phyloP scores from a whole-genome alignment of 2,888 invertebrate genomes.

The Drosophila monieri region DNA sequence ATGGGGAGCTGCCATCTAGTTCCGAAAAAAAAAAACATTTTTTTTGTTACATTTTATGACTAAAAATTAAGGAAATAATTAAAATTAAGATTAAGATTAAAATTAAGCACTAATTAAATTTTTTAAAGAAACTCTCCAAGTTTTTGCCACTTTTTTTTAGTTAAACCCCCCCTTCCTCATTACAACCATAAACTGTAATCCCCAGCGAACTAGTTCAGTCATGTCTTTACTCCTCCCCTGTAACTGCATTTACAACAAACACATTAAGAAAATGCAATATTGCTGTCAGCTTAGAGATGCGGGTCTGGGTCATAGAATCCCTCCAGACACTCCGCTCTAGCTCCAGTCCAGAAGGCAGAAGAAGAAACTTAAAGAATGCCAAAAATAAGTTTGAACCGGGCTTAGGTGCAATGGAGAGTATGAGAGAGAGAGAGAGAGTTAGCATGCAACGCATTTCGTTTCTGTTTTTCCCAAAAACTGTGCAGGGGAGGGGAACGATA shows the following conservation, averaged over 20 bases:
- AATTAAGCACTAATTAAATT: too few species aligned
- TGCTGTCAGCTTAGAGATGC: slow-evolving; percentile 65
- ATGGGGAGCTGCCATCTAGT: too few species aligned
- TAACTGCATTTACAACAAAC: slow-evolving; percentile 12
- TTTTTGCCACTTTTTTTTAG: too few species aligned
- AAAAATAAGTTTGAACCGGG: slow-evolving; percentile 70
- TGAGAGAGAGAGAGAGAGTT: slow-evolving; percentile 30
- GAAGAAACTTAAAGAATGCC: slow-evolving; percentile 73
- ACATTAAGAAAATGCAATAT: slow-evolving; percentile 20
- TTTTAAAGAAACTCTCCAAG: too few species aligned
- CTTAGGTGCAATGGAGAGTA: slow-evolving; percentile 32
- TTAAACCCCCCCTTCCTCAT: too few species aligned
- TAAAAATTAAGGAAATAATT: too few species aligned
- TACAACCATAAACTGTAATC: too few species aligned
- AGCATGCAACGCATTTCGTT: slow-evolving; percentile 60
- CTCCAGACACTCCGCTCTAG: slow-evolving; percentile 38
- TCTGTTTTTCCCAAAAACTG: slow-evolving; percentile 63
- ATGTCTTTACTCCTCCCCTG: neutral
- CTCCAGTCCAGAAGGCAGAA: slow-evolving; percentile 22
- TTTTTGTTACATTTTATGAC: too few species aligned
- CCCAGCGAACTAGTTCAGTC: slow-evolving; percentile 5
- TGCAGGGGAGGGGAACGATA: slow-evolving; percentile 38
- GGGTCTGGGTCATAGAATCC: slow-evolving; percentile 76
- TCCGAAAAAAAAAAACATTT: too few species aligned
- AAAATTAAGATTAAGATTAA: too few species aligned